Conservation (phyloP, 1,140 invertebrate genomes). For the Drosophila rufa region DNA sequence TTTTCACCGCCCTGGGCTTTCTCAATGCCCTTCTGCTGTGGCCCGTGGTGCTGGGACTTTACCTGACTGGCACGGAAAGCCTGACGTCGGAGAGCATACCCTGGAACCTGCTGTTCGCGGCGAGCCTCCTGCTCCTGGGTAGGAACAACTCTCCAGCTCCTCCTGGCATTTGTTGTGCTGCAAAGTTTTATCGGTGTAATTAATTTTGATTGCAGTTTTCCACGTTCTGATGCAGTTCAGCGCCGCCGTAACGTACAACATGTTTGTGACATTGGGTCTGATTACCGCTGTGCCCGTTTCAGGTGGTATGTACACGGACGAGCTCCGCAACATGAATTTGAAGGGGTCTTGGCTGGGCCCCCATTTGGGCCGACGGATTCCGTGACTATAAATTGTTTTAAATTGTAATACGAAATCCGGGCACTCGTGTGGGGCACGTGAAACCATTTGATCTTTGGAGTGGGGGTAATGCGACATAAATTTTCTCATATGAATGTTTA, state of each 20-base stretch:
- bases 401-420: constrained; percentile 54
- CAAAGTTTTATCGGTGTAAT: constrained; percentile 68
- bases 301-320: constrained; percentile 89
- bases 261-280: constrained; percentile 96
- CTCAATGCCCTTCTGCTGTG: constrained; percentile 93
- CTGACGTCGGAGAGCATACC: constrained; percentile 92
- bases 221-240: constrained; percentile 96
- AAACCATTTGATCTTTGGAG: constrained; percentile 14
- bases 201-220: constrained; percentile 90
- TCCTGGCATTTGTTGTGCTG: constrained; percentile 25
- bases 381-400: constrained; percentile 62
- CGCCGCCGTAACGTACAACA: constrained; percentile 94
- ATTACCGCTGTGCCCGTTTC: constrained; percentile 96
- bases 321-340: constrained; percentile 10
- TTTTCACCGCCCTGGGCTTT: constrained; percentile 94
- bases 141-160: constrained; percentile 45
- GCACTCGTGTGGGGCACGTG: constrained; percentile 34
- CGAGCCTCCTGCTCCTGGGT: constrained; percentile 92
- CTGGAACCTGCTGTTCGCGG: constrained; percentile 92
- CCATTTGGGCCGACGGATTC: constrained; percentile 33
- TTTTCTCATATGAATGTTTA: not conserved
- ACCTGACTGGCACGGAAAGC: constrained; percentile 93
- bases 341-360: not conserved
- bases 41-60: constrained; percentile 93
- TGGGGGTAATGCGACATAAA: constrained; percentile 16